phyloP scores from a whole-genome alignment of 1,140 invertebrate species.

The Plectrocnemia conspersa region DNA sequence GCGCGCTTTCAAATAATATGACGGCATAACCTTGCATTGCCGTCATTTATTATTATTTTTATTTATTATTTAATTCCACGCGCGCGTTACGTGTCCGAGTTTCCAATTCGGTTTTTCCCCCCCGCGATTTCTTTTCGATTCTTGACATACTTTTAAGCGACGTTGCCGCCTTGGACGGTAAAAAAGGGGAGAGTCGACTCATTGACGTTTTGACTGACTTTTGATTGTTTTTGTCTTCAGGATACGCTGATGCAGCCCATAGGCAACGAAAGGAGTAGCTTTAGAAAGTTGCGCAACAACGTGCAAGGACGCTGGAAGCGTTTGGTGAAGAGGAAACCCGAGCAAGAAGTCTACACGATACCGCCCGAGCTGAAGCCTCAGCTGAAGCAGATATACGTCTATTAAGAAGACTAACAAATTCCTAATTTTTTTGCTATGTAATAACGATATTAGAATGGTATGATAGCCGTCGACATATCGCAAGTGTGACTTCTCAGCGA shows the following conservation, averaged over 20 bases:
- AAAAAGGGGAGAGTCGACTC: neutral
- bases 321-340: slow-evolving; percentile 73
- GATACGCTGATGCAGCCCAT: slow-evolving; percentile 69
- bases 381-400: slow-evolving; percentile 84
- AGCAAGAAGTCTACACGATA: slow-evolving; percentile 75
- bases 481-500: slow-evolving; percentile 26
- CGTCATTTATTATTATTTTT: neutral
- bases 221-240: slow-evolving; percentile 54
- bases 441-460: slow-evolving; percentile 28
- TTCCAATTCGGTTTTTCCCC: too few relatives aligned
- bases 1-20: too few relatives aligned
- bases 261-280: slow-evolving; percentile 66
- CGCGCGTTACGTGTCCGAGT: slow-evolving; percentile 1
- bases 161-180: neutral
- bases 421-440: neutral
- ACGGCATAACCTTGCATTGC: slow-evolving; percentile 10
- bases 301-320: slow-evolving; percentile 75
- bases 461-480: slow-evolving; percentile 30
- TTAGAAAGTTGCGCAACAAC: slow-evolving; percentile 76
- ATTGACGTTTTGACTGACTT: slow-evolving; percentile 13
- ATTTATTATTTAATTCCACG: too few relatives aligned
- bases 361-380: slow-evolving; percentile 80
- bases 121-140: too few relatives aligned
- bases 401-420: slow-evolving; percentile 53
- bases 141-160: too few relatives aligned